phyloP scores from a whole-genome alignment of 2,113 vertebrate genomes.

The Tragelaphus scriptus region DNA sequence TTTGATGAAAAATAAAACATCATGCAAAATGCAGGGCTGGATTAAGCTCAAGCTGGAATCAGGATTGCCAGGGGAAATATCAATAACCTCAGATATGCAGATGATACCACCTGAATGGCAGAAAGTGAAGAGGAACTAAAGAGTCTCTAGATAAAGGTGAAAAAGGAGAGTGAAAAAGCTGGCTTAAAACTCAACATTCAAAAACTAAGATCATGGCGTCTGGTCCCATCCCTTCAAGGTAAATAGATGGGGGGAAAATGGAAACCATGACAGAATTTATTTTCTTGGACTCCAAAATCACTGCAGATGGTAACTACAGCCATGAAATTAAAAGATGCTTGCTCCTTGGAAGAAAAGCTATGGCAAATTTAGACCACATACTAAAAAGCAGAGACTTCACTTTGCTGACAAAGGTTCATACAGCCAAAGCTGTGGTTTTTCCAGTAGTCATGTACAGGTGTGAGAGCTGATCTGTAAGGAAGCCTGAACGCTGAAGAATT shows the following conservation, averaged over 20 bases:
- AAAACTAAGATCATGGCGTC: neutral
- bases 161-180: neutral
- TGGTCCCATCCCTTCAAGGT: neutral
- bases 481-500: neutral
- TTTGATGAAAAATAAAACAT: neutral
- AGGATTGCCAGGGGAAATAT: neutral
- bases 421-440: neutral
- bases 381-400: neutral
- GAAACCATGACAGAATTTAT: neutral
- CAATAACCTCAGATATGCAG: neutral
- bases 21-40: neutral
- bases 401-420: neutral
- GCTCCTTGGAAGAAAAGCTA: neutral
- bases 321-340: neutral
- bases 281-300: neutral
- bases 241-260: neutral
- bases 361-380: neutral
- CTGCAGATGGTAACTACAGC: neutral
- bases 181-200: neutral
- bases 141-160: neutral
- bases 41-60: neutral
- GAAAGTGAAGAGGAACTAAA: neutral
- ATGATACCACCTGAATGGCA: neutral
- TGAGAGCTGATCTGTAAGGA: neutral
- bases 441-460: neutral